These are phyloP conservation scores for Calcarius lapponicus DNA, from an alignment of 2,797 vertebrate species.

Conservation along the genomic window DNA sequence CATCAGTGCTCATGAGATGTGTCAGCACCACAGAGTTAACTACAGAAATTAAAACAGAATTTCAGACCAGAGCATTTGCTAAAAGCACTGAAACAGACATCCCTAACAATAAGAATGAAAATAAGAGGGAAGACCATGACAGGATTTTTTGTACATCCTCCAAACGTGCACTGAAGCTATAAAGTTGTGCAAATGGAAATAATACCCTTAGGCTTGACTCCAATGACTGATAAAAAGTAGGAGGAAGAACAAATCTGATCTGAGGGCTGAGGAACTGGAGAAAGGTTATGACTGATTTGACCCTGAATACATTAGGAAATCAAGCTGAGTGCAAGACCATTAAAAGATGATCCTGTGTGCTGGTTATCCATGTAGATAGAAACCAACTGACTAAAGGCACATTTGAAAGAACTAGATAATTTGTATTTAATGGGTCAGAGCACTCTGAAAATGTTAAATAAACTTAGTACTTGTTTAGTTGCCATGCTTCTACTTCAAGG, in stretches of 20 bases:
- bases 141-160: neutral
- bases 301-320: slow-evolving; percentile 14
- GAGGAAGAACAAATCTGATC: neutral
- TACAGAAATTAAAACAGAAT: slow-evolving; percentile 43
- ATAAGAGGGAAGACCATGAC: neutral
- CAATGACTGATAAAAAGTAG: slow-evolving; percentile 13
- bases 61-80: slow-evolving; percentile 27
- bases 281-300: slow-evolving; percentile 36
- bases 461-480: neutral
- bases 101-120: slow-evolving; percentile 15
- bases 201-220: neutral
- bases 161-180: neutral
- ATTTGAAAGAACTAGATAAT: neutral
- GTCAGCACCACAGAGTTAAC: slow-evolving; percentile 49
- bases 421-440: neutral
- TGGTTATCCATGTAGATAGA: neutral
- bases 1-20: slow-evolving; percentile 26
- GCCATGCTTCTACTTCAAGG: neutral
- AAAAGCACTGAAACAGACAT: slow-evolving; percentile 2
- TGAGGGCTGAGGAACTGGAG: neutral
- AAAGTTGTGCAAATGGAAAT: slow-evolving; percentile 19
- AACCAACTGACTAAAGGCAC: neutral
- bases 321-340: neutral
- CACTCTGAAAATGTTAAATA: neutral
- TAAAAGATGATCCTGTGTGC: neutral